Conservation (phyloP, 2,113 vertebrate genomes). For the Tachuris rubrigastra region DNA sequence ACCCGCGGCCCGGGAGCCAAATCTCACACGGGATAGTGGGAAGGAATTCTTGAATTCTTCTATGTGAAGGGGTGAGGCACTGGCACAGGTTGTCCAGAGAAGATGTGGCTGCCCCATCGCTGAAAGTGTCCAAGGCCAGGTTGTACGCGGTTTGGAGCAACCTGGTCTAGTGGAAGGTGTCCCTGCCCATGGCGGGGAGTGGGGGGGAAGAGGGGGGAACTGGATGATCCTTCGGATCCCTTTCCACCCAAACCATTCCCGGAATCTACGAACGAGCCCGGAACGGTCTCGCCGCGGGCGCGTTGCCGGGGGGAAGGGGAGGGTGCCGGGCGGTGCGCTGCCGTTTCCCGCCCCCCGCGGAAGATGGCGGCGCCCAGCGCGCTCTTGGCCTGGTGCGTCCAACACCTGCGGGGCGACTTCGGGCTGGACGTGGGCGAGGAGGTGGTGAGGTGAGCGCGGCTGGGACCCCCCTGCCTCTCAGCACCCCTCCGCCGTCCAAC, state of each 20-base stretch:
- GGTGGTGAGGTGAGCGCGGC: conserved; percentile 82
- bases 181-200: neutral
- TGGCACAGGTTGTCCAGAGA: rapidly evolving
- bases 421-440: conserved; percentile 89
- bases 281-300: neutral
- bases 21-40: rapidly evolving
- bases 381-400: conserved; percentile 84
- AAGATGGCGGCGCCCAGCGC: conserved; percentile 58
- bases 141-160: neutral
- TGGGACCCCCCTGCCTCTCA: neutral
- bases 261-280: neutral
- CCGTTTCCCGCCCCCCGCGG: conserved; percentile 14
- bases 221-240: neutral
- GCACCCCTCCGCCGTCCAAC: neutral
- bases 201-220: too few species aligned
- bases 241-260: neutral
- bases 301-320: neutral
- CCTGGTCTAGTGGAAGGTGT: neutral
- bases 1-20: too few species aligned
- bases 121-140: neutral
- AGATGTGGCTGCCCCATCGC: neutral
- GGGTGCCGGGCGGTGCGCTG: neutral
- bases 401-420: conserved; percentile 82
- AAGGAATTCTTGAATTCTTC: neutral
- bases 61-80: rapidly evolving